Conservation (phyloP, 2,888 invertebrate species). For the Trichogramma evanescens region DNA sequence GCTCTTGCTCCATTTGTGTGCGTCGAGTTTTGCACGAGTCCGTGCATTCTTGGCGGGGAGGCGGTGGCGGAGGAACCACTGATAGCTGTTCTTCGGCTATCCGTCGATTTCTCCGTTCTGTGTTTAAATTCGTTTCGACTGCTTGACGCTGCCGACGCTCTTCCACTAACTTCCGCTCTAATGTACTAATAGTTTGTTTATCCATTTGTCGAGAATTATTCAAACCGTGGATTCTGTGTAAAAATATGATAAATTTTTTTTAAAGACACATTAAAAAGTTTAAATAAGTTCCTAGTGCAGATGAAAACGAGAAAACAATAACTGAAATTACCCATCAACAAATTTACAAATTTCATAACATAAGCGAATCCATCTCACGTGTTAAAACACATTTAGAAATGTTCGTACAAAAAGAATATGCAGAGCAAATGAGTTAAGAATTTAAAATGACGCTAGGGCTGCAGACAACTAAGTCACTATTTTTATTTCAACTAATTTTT, state of each 20-base stretch:
- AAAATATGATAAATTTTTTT: not conserved
- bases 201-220: conserved; percentile 69
- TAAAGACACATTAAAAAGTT: not conserved
- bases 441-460: too few species aligned
- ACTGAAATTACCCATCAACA: not conserved
- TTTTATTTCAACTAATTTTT: too few species aligned
- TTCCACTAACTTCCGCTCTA: conserved; percentile 78
- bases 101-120: conserved; percentile 67
- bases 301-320: not conserved
- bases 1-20: conserved; percentile 63
- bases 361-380: too few species aligned
- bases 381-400: too few species aligned
- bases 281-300: too few species aligned
- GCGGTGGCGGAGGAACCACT: conserved; percentile 41
- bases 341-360: too few species aligned
- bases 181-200: conserved; percentile 65
- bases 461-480: too few species aligned
- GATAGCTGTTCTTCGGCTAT: conserved; percentile 50
- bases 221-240: conserved; percentile 62
- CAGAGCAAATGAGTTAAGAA: too few species aligned
- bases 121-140: conserved; percentile 65
- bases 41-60: conserved; percentile 56
- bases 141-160: conserved; percentile 73
- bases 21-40: conserved; percentile 61
- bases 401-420: too few species aligned